Percentiles rank a stretch among this genome's conserved stretches.
These are phyloP conservation scores for Acromyrmex echinatior DNA, from an alignment of 1,140 invertebrate species.

Conservation along the genomic window DNA sequence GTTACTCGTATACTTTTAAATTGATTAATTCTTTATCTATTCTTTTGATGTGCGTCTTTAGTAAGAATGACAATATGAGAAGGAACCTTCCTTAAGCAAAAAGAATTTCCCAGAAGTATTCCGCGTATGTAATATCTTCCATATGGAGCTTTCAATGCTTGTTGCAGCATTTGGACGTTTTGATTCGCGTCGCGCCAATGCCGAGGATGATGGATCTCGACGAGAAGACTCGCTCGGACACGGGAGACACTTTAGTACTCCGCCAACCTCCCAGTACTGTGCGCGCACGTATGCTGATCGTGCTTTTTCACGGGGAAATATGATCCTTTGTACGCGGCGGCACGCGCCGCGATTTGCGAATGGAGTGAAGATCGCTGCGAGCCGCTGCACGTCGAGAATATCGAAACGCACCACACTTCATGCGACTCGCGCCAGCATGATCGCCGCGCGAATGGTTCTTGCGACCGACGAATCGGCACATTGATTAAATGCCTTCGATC, in stretches of 20 bases:
- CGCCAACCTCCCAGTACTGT: conserved; percentile 6
- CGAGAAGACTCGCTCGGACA: conserved; percentile 1
- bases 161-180: background rate
- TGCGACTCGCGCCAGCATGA: conserved; percentile 1
- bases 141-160: background rate
- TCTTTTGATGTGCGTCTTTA: background rate
- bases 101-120: background rate
- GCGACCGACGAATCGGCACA: background rate
- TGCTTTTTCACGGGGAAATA: background rate
- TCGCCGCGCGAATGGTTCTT: background rate
- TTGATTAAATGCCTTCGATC: background rate
- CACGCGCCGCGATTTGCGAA: background rate
- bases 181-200: conserved; percentile 34
- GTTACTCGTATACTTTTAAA: background rate
- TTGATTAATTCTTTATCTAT: background rate
- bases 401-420: background rate
- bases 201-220: conserved; percentile 18
- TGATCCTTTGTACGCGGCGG: conserved; percentile 10
- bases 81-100: background rate
- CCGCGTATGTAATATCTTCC: background rate
- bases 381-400: background rate
- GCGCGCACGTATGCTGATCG: background rate
- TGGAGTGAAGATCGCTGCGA: conserved; percentile 9
- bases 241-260: conserved; percentile 38
- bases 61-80: background rate